Evolutionary conservation across 2,888 invertebrate species (phyloP).

Genomic region (Lasioglossum lativentre): DNA sequence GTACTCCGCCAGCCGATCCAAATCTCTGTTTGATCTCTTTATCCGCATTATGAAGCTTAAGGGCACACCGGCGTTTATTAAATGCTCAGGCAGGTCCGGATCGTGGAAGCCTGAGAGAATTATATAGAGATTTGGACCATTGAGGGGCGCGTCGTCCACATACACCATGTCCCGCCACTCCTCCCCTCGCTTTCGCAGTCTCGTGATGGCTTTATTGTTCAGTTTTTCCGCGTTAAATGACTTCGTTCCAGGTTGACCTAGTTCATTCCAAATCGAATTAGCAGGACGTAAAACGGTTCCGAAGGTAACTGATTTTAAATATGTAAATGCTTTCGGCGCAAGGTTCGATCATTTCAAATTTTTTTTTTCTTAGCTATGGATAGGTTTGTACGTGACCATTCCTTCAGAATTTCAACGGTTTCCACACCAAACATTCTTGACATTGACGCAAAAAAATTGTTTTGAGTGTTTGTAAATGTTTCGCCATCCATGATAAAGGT

Average conservation of each 20-base stretch:
- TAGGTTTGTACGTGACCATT: too few relatives aligned
- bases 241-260: constrained; percentile 29
- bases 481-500: too few relatives aligned
- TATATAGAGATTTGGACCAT: constrained; percentile 86
- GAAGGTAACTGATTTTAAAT: too few relatives aligned
- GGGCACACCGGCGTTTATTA: constrained; percentile 75
- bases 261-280: background rate
- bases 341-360: too few relatives aligned
- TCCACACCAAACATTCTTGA: too few relatives aligned
- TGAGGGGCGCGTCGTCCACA: constrained; percentile 86
- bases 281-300: background rate
- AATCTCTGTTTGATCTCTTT: constrained; percentile 62
- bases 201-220: constrained; percentile 82
- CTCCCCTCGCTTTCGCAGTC: constrained; percentile 85
- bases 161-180: constrained; percentile 86
- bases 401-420: too few relatives aligned
- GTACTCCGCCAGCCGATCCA: background rate
- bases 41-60: constrained; percentile 75
- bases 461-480: too few relatives aligned
- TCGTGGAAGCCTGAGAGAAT: constrained; percentile 86
- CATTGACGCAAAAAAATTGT: too few relatives aligned
- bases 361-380: too few relatives aligned
- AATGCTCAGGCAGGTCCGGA: constrained; percentile 69
- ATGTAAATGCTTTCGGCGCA: too few relatives aligned
- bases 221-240: background rate